Conservation (phyloP, 1,140 invertebrate genomes). For the Solen grandis region DNA sequence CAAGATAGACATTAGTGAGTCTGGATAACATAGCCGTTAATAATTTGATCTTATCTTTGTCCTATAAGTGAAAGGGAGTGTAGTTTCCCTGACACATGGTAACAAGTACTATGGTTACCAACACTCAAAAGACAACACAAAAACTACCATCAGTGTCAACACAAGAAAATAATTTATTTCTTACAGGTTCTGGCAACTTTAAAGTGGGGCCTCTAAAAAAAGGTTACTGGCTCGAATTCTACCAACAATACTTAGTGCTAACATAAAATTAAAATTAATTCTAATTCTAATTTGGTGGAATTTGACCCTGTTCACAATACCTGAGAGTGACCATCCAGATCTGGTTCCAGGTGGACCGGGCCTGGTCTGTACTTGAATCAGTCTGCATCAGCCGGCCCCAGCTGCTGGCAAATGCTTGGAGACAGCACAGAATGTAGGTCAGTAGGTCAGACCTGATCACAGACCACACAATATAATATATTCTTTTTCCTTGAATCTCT, state of each 20-base stretch:
- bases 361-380: constrained; percentile 4
- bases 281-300: not conserved
- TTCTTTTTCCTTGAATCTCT: too few relatives aligned
- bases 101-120: too few relatives aligned
- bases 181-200: not conserved
- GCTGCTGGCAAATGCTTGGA: constrained; percentile 28
- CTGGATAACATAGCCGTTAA: too few relatives aligned
- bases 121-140: too few relatives aligned
- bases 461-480: not conserved
- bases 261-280: not conserved
- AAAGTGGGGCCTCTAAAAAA: not conserved
- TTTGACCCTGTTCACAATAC: not conserved
- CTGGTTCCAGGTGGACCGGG: constrained; percentile 36
- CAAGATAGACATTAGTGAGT: too few relatives aligned
- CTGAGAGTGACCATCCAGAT: constrained; percentile 46
- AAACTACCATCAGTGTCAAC: too few relatives aligned
- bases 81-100: too few relatives aligned
- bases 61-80: too few relatives aligned
- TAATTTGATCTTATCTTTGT: too few relatives aligned
- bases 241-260: not conserved
- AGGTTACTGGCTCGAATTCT: not conserved
- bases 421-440: constrained; percentile 29
- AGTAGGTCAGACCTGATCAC: constrained; percentile 41
- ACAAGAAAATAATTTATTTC: not conserved
- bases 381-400: constrained; percentile 20